Evolutionary conservation across 2,113 vertebrate genomes (phyloP).

Genomic region (Microtus ochrogaster): DNA sequence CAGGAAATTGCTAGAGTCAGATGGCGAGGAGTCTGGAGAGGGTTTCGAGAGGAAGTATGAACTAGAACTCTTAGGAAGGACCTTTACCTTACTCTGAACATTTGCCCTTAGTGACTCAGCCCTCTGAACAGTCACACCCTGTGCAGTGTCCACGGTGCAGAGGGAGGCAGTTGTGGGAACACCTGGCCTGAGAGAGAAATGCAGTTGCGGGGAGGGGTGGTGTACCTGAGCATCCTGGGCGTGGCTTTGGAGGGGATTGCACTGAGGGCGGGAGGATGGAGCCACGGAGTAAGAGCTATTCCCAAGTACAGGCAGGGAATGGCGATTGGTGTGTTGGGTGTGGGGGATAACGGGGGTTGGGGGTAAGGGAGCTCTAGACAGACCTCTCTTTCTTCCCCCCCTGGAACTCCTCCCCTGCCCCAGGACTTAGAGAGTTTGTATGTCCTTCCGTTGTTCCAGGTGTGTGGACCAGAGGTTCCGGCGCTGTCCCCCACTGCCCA

Average conservation of each 20-base stretch:
- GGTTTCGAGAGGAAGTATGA: not conserved
- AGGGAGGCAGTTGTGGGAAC: not conserved
- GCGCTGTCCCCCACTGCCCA: slow-evolving; percentile 93
- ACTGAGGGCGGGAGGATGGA: not conserved
- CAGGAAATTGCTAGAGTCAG: not conserved
- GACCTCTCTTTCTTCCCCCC: too few species aligned
- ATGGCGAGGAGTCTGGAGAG: not conserved
- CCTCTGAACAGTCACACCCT: not conserved
- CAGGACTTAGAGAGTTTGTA: not conserved
- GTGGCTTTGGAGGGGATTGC: not conserved
- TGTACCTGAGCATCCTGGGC: not conserved
- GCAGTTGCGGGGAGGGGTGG: not conserved
- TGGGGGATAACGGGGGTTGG: rapidly evolving
- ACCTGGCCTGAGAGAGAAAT: not conserved
- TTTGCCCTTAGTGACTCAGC: slow-evolving; percentile 10
- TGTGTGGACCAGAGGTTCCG: slow-evolving; percentile 94
- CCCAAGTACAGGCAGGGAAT: not conserved
- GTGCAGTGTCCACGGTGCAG: not conserved
- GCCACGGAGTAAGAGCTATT: not conserved
- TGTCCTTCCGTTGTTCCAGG: slow-evolving; percentile 78
- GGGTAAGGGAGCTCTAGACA: not conserved
- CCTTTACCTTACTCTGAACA: not conserved
- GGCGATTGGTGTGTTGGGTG: not conserved
- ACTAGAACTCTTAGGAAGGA: not conserved
- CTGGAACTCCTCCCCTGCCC: not conserved